Evolutionary conservation across 2,113 vertebrate genomes (phyloP).

Genomic region (Smithornis capensis): DNA sequence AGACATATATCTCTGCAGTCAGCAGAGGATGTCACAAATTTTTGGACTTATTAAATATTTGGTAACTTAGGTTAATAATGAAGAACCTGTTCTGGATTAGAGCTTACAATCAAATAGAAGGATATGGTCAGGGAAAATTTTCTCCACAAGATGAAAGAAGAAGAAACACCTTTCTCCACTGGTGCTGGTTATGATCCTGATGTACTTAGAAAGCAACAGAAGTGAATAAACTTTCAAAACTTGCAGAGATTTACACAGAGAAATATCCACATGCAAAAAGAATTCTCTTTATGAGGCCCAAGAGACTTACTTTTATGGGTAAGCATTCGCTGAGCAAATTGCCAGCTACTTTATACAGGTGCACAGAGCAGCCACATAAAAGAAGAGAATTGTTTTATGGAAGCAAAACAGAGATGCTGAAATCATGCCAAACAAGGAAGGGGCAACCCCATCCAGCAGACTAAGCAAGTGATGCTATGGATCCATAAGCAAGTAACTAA

Average conservation of each 20-base stretch:
- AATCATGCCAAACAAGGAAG: conserved; percentile 20
- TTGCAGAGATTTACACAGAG: background rate
- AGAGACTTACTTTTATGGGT: background rate
- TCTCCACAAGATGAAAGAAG: background rate
- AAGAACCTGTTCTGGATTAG: background rate
- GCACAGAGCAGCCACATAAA: background rate
- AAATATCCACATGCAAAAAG: background rate
- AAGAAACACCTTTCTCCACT: background rate
- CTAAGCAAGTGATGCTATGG: conserved; percentile 19
- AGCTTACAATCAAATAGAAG: background rate
- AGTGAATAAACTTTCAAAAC: background rate
- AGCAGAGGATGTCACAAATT: background rate
- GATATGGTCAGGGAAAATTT: background rate
- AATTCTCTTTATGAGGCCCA: background rate
- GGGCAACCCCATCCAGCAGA: conserved; percentile 31
- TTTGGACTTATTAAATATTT: background rate
- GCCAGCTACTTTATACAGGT: background rate
- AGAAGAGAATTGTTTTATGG: background rate
- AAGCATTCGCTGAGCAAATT: conserved; percentile 11
- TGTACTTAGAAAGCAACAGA: background rate
- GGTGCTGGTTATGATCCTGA: background rate
- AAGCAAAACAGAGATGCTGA: background rate
- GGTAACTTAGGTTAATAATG: background rate
- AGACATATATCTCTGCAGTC: background rate
- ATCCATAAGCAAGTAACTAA: conserved; percentile 45